phyloP scores from a whole-genome alignment of 2,888 invertebrate genomes.

The Synanthedon vespiformis region DNA sequence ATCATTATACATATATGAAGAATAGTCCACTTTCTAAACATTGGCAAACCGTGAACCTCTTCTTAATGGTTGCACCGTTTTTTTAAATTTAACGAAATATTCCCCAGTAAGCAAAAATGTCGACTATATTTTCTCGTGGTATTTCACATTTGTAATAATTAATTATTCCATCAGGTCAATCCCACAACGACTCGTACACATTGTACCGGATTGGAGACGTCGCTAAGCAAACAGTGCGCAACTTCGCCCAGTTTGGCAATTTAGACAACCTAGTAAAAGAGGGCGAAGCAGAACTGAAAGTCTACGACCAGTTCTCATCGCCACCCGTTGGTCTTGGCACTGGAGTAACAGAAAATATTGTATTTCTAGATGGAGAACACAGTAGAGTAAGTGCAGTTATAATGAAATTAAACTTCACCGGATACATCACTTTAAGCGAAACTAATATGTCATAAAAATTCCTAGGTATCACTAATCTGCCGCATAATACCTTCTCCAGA shows the following conservation, averaged over 20 bases:
- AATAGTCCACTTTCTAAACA: too few relatives aligned
- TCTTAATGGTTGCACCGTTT: too few relatives aligned
- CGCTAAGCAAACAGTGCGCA: conserved; percentile 80
- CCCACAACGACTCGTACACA: conserved; percentile 82
- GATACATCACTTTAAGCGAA: not conserved
- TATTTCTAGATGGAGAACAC: conserved; percentile 90
- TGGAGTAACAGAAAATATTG: conserved; percentile 81
- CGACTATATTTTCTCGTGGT: too few relatives aligned
- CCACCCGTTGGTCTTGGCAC: conserved; percentile 78
- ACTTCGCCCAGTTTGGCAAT: conserved; percentile 87
- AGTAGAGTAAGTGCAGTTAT: conserved; percentile 70
- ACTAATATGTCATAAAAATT: conserved; percentile 3
- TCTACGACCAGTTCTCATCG: conserved; percentile 87
- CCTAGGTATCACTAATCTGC: conserved; percentile 70
- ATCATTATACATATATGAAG: too few relatives aligned
- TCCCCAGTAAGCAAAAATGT: too few relatives aligned
- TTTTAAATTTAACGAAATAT: too few relatives aligned
- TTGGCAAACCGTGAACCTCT: too few relatives aligned
- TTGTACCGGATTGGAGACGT: conserved; percentile 83
- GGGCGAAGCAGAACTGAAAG: conserved; percentile 73
- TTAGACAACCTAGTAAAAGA: conserved; percentile 79
- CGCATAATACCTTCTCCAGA: conserved; percentile 76
- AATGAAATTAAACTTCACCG: not conserved
- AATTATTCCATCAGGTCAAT: conserved; percentile 75
- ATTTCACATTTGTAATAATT: not conserved